Percentiles rank a stretch among this genome's conserved stretches.
phyloP scores from a whole-genome alignment of 2,113 vertebrate species.

The Antechinus flavipes region DNA sequence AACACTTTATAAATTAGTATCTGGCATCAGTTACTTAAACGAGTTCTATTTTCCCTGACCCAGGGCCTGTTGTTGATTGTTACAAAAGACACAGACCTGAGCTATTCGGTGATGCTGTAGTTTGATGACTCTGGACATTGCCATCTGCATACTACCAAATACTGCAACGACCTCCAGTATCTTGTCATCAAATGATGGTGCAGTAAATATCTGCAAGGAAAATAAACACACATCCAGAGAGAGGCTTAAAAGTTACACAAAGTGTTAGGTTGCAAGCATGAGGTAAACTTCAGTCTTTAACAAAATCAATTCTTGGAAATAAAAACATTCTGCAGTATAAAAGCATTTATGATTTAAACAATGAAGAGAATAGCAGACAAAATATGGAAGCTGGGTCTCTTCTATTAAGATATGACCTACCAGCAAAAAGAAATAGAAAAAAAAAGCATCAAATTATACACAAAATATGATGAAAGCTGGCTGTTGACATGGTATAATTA shows the following conservation, averaged over 20 bases:
- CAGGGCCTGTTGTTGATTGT: not conserved
- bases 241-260: not conserved
- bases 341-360: not conserved
- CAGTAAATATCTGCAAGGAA: constrained; percentile 93
- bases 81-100: constrained; percentile 87
- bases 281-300: not conserved
- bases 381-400: not conserved
- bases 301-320: not conserved
- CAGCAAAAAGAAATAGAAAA: not conserved
- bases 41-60: not conserved
- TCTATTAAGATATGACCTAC: constrained; percentile 2
- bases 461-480: not conserved
- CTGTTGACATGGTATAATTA: not conserved
- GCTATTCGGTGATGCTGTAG: constrained; percentile 98
- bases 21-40: not conserved
- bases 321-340: not conserved
- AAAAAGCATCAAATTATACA: constrained; percentile 21
- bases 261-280: not conserved
- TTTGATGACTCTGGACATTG: constrained; percentile 97
- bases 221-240: constrained; percentile 46
- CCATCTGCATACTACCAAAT: constrained; percentile 99
- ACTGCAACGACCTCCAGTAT: constrained; percentile 97
- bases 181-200: constrained; percentile 98
- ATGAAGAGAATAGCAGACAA: constrained; percentile 4
- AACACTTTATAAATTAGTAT: constrained; percentile 12